Evolutionary conservation across 1,140 invertebrate genomes (phyloP).

Genomic region (Gerris buenoi): DNA sequence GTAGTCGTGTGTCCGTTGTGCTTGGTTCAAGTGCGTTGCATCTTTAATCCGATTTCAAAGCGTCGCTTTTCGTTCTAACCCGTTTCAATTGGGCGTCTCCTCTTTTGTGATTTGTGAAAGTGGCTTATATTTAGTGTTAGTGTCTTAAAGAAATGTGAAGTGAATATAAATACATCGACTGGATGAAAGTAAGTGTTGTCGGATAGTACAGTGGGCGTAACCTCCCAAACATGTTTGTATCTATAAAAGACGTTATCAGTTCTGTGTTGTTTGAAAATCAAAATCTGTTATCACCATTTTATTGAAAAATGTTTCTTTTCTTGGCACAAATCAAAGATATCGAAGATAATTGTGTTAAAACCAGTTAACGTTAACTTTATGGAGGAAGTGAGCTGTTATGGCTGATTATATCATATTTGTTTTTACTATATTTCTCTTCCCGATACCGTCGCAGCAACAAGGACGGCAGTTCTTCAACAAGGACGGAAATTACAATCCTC

Average conservation of each 20-base stretch:
- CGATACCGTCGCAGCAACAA: neutral
- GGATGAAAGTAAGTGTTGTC: neutral
- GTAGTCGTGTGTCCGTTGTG: no score
- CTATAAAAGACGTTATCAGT: no score
- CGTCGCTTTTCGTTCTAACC: neutral
- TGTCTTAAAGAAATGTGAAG: neutral
- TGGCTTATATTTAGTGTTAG: neutral
- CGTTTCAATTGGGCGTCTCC: neutral
- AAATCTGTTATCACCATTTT: no score
- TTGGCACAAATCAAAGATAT: neutral
- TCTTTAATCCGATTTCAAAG: neutral
- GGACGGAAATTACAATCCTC: conserved; percentile 9
- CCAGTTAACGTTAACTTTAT: neutral
- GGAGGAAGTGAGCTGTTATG: neutral
- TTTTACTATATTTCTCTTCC: neutral
- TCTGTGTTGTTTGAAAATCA: neutral
- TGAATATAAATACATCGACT: neutral
- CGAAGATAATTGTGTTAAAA: neutral
- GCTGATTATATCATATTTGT: neutral
- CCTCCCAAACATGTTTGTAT: neutral
- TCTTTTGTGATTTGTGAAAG: neutral
- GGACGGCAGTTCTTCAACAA: neutral
- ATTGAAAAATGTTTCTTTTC: no score
- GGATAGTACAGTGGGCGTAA: neutral
- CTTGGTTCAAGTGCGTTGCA: no score